Percentiles rank a stretch among this genome's conserved stretches.
Conservation (phyloP, 2,888 invertebrate genomes). For the Eucriotettix oculatus region DNA sequence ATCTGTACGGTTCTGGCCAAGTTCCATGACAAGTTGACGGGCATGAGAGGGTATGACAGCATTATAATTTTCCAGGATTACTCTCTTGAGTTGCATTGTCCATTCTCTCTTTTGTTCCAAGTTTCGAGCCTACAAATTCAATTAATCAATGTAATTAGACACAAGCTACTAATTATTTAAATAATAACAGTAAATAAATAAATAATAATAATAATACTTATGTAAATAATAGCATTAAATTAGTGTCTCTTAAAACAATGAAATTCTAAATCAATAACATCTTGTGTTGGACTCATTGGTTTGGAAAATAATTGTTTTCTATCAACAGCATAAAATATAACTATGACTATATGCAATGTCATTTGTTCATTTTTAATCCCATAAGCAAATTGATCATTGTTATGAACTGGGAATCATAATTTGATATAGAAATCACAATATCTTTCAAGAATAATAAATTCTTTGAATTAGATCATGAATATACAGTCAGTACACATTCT, state of each 20-base stretch:
- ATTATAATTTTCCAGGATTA: conserved; percentile 85
- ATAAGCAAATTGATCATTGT: no score
- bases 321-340: no score
- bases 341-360: no score
- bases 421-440: no score
- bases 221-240: conserved; percentile 4
- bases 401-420: no score
- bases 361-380: no score
- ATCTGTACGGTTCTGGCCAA: conserved; percentile 60
- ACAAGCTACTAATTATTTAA: background rate
- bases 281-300: no score
- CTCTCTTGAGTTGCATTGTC: conserved; percentile 64
- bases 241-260: background rate
- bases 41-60: conserved; percentile 91
- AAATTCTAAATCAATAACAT: background rate
- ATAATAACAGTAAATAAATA: conserved; percentile 3
- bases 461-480: no score
- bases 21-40: conserved; percentile 75
- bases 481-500: no score
- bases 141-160: background rate
- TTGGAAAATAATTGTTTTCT: no score
- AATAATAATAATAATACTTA: background rate
- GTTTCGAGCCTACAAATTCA: conserved; percentile 43
- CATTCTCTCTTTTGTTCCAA: conserved; percentile 74
- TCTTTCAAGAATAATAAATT: no score